These are phyloP conservation scores for Cosmorhoe ocellata DNA, from an alignment of 2,888 invertebrate genomes.

Conservation along the genomic window DNA sequence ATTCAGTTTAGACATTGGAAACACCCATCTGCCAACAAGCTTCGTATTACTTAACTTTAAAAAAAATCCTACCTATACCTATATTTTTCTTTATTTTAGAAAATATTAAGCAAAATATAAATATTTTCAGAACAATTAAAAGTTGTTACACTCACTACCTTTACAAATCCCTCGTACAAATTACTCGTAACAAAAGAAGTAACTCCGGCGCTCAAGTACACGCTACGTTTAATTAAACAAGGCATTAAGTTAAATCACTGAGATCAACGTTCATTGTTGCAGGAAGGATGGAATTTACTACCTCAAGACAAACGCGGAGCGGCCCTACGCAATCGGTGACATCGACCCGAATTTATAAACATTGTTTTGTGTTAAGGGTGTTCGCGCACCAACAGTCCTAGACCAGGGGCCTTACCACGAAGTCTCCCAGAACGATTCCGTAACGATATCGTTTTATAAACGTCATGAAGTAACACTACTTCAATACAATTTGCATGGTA, in stretches of 20 bases:
- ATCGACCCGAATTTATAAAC: conserved; percentile 47
- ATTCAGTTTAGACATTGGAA: too few species aligned
- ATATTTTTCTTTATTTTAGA: too few species aligned
- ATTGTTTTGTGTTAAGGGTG: conserved; percentile 32
- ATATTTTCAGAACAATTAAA: conserved; percentile 8
- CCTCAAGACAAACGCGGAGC: conserved; percentile 76
- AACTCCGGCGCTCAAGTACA: conserved; percentile 50
- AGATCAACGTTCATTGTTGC: conserved; percentile 66
- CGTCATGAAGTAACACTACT: too few species aligned
- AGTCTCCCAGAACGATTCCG: too few species aligned
- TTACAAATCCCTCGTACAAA: conserved; percentile 22
- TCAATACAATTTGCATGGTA: too few species aligned
- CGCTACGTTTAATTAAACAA: conserved; percentile 61
- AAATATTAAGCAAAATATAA: too few species aligned
- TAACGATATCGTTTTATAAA: too few species aligned
- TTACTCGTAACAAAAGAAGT: conserved; percentile 48
- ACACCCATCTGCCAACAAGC: too few species aligned
- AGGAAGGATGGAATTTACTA: conserved; percentile 82
- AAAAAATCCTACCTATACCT: too few species aligned
- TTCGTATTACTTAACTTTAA: too few species aligned
- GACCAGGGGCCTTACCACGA: too few species aligned
- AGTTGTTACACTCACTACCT: conserved; percentile 20
- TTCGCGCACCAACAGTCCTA: too few species aligned
- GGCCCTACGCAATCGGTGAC: conserved; percentile 75
- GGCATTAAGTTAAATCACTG: conserved; percentile 60